Base-by-base conservation (phyloP, 1,140 invertebrate genomes). In the Drosophila tsacasi region DNA sequence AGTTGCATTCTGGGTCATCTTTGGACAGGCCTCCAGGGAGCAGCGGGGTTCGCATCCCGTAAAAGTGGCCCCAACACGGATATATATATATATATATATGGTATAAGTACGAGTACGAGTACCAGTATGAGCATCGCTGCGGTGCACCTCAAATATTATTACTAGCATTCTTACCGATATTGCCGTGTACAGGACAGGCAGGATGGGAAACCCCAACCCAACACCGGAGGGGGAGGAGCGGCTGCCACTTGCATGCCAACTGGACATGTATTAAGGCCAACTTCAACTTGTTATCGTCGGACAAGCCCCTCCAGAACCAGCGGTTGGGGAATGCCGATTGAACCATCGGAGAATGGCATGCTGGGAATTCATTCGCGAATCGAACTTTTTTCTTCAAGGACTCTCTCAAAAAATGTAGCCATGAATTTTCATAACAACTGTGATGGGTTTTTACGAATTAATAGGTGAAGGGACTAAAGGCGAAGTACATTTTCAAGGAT, bases 91-190 rank as follows among this genome's bases (percentile, higher is more conserved):
- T 44, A 10, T 42, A 42, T 58, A 47, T 50, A 25, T 30, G 30
- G 50, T 54, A 35, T 69, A 65, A 83, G 74, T 54, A 35, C 75
- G 62, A 83, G 74, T 82, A 58, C 46, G 73, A 77, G 50, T 47
- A 35, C 75, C 62, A 83, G 74, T 82, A 58, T 42, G 74, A 77
- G 66, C 69, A 66, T 69, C 76, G 71, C 75, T 83, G 80, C 67
- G 80, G 76, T 64, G 65, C 76, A 83, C 83, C 84, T 87, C 83
- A 87, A 87, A 87, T 87, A 87, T 87, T 87, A 87, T 87, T 87
- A 89, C 84, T 69, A 68, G 81, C 77, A 87, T 87, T 87, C 82
- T 89, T 77, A 81, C 76, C 68, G 83, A 83, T 87, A 89, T 86
- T 86, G 83, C 71, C 72, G 76, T 86, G 63, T 71, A 82, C 66